phyloP scores from a whole-genome alignment of 2,888 invertebrate species.

The Ectemnius cavifrons region DNA sequence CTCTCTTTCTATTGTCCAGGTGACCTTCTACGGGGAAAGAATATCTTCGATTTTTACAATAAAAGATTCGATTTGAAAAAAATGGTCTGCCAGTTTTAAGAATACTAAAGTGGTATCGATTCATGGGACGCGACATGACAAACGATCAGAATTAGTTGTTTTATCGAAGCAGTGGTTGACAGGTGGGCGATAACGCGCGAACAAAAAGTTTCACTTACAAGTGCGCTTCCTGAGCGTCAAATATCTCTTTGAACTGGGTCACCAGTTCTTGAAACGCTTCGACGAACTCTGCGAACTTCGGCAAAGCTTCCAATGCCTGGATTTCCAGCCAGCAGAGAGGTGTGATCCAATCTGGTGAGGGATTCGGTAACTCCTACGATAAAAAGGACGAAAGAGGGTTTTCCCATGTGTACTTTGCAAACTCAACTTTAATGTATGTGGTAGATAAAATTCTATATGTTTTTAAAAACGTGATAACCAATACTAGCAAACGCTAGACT shows the following conservation, averaged over 20 bases:
- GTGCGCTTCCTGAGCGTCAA: slow-evolving; percentile 85
- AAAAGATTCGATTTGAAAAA: neutral
- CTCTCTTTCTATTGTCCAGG: no score
- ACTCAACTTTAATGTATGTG: no score
- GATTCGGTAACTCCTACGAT: slow-evolving; percentile 82
- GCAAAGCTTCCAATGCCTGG: slow-evolving; percentile 84
- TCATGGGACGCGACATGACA: neutral
- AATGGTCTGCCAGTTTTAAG: neutral
- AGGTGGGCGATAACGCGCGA: neutral
- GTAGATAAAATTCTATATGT: no score
- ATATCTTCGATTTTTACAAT: no score
- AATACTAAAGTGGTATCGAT: neutral
- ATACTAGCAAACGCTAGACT: neutral
- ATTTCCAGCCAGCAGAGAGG: slow-evolving; percentile 90
- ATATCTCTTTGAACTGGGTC: slow-evolving; percentile 82
- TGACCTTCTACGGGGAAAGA: no score
- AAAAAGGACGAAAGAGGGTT: neutral
- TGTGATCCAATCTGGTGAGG: slow-evolving; percentile 89
- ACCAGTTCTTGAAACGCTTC: slow-evolving; percentile 80
- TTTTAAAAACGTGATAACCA: no score
- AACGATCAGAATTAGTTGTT: neutral
- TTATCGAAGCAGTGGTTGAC: neutral
- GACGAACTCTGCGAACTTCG: slow-evolving; percentile 83
- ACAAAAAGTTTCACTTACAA: slow-evolving; percentile 74
- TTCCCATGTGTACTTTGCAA: neutral